These are phyloP conservation scores for Gymnosoma rotundatum DNA, from an alignment of 2,888 invertebrate species.

Conservation along the genomic window DNA sequence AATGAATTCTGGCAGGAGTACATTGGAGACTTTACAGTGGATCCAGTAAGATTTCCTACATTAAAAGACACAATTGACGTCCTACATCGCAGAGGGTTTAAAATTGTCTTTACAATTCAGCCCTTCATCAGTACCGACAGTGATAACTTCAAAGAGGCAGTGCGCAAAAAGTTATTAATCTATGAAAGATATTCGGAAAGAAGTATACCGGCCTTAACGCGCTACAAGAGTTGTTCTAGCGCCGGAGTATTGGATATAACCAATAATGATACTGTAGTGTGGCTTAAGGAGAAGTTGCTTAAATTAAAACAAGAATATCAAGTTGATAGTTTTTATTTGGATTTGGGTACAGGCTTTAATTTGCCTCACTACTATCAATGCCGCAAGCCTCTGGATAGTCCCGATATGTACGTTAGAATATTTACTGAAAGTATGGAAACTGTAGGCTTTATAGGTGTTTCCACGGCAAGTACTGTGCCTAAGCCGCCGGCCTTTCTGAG, in stretches of 20 bases:
- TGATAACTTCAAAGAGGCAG: constrained; percentile 90
- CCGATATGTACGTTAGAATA: constrained; percentile 91
- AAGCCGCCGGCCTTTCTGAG: constrained; percentile 93
- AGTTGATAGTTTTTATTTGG: constrained; percentile 93
- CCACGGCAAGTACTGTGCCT: constrained; percentile 91
- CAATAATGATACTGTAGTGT: constrained; percentile 90
- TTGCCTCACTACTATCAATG: constrained; percentile 94
- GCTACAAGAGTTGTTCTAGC: constrained; percentile 90
- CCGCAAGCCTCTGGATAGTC: constrained; percentile 88
- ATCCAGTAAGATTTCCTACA: constrained; percentile 89
- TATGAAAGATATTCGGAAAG: constrained; percentile 91
- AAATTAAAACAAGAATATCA: constrained; percentile 88
- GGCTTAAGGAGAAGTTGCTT: constrained; percentile 90
- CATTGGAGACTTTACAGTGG: constrained; percentile 93
- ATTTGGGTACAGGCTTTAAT: constrained; percentile 91
- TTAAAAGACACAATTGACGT: constrained; percentile 90
- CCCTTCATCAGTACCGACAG: constrained; percentile 95
- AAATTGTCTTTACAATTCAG: constrained; percentile 93
- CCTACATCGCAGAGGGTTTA: constrained; percentile 91
- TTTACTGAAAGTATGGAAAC: constrained; percentile 84
- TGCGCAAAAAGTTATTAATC: constrained; percentile 88
- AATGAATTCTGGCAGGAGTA: constrained; percentile 93
- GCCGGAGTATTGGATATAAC: constrained; percentile 94
- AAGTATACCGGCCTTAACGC: constrained; percentile 91
- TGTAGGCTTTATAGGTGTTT: constrained; percentile 88